Base-by-base conservation (phyloP, 1,140 invertebrate species). In the Drosophila kikkawai region DNA sequence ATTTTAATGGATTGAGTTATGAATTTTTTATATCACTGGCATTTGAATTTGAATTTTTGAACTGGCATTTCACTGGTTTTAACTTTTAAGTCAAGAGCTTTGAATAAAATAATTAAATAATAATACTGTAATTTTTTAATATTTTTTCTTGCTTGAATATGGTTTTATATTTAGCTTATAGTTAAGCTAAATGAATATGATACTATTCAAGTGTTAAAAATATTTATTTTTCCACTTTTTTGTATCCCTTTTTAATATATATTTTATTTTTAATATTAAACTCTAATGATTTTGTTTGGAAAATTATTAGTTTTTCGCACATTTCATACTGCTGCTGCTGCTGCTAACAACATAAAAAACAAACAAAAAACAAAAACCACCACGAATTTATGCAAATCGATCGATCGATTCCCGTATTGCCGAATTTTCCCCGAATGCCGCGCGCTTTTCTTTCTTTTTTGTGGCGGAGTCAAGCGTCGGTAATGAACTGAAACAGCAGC, bases 381-480 rank as follows among this genome's bases (percentile, higher is more conserved):
- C 45, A 48, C 45, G 47, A 48, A 48, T 48, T 48, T 29, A 29
- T 34, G 17, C 26, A 70, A 41, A 61, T 41, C 57, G 42, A 77
- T 56, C 26, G 19, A 44, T 32, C 39, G 53, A 58, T 29, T 22
- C 29, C 58, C 50, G 32, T 56, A 57, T 48, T 37, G 17, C 44
- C 36, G 50, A 68, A 32, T 51, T 55, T 70, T 48, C 70, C 32
- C 67, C 67, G 64, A 53, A 29, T 12, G 47, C 19, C 29, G 47
- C 63, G 57, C 47, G 26, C 26, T 29, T 29, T 29, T 29, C 44
- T 48, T 48, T 63, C 34, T 67, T 41, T 50, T 56, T 75, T 83
- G 61, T 64, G 64, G 76, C 80, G 45, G 67, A 80, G 67, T 88
- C 83, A 88, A 87, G 83, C 83, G 84, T 82, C 84, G 84, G 68